Base-by-base conservation (phyloP, 2,888 invertebrate species). In the Gryllus longicercus region DNA sequence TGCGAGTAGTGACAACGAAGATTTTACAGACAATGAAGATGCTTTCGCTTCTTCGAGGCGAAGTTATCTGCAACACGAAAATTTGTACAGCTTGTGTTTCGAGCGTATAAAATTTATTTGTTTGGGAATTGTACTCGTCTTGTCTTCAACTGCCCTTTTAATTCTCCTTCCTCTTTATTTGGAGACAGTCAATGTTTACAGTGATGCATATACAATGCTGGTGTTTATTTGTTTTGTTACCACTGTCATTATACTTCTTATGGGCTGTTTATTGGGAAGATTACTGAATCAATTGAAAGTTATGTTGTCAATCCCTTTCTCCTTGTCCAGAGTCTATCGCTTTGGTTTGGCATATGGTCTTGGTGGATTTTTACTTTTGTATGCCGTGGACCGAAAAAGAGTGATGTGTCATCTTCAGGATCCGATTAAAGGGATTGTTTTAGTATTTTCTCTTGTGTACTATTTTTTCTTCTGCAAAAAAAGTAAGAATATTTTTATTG, bases 381-480 rank as follows among this genome's bases (percentile, higher is more conserved):
- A 89, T 83, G 87, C 89, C 4, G 84, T 89, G 82, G 90, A 90
- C 83, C 86, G 88, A 81, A 88, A 89, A 83, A 85, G 90, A 83
- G 91, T 91, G 10, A 86, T 90, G 79, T 91, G 91, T 82, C 91
- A 91, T 84, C 86, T 91, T 75, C 91, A 91, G 84, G 91, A 91
- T 85, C 91, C 91, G 1, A 88, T 91, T 75, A 90, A 91, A 84
- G 91, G 90, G 79, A 87, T 90, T 76, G 87, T 89, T 10, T 85
- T 91, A 79, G 89, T 90, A 14, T 90, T 90, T 84, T 89, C 91
- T 0, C 85, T 91, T 78, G 87, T 90, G 18, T 90, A 89, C 85
- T 91, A 91, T 84, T 91, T 91, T 86, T 90, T 90, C 85, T 90
- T 90, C 84, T 90, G 90, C 84, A 88, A 88, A 83, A 90, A 90